Evolutionary conservation across 2,113 vertebrate species (phyloP).

Genomic region (Centropus unirufus): DNA sequence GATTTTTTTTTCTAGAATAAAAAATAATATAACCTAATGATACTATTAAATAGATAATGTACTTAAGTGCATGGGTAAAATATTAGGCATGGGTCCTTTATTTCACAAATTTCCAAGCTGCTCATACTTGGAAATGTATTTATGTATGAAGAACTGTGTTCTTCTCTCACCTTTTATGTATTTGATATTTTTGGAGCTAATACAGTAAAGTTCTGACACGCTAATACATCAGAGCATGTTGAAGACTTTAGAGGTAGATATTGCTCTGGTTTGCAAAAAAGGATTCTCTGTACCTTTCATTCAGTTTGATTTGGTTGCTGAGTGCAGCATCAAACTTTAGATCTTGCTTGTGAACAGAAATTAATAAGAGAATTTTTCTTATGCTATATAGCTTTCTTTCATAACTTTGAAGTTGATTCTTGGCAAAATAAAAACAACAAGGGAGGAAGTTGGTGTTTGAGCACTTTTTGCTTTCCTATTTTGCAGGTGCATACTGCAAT

Average conservation of each 20-base stretch:
- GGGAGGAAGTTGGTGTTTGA: neutral
- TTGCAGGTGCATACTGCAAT: slow-evolving; percentile 93
- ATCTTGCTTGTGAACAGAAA: neutral
- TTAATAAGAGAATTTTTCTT: neutral
- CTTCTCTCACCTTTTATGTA: neutral
- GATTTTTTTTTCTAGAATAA: neutral
- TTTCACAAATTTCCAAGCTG: neutral
- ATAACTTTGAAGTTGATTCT: neutral
- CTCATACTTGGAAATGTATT: neutral
- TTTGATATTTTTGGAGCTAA: neutral
- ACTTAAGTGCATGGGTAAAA: neutral
- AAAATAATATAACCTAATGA: neutral
- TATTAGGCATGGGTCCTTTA: neutral
- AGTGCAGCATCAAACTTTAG: neutral
- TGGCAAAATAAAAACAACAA: neutral
- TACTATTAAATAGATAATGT: neutral
- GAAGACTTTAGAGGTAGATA: neutral
- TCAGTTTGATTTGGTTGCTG: neutral
- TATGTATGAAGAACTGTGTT: neutral
- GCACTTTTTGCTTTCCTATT: neutral
- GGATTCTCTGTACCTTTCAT: neutral
- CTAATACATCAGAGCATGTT: neutral
- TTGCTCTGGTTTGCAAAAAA: neutral
- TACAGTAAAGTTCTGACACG: neutral
- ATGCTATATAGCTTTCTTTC: neutral